Evolutionary conservation across 2,113 vertebrate species (phyloP), one percentile per base, ranked within the genome.

Genomic region (Rhea americana): DNA sequence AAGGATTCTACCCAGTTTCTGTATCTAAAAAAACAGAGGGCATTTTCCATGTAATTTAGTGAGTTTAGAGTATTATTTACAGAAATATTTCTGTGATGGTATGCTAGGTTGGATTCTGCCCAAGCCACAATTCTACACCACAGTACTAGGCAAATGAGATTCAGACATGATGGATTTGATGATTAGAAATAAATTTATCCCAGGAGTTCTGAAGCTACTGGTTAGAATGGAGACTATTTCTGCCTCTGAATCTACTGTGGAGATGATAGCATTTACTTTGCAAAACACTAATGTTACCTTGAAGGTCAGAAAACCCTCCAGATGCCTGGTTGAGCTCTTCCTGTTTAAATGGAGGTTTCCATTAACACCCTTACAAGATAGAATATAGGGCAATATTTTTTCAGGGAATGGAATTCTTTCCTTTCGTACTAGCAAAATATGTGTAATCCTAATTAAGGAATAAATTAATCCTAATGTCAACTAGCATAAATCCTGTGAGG

Each of bases 381-480:
- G 5, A 53, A 8, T 11, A 32, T 9, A 67, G 74, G 74, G 47
- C 74, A 50, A 1, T 79, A 20, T 67, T 87, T 94, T 85, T 93
- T 90, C 93, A 92, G 88, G 62, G 58, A 82, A 30, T n/a, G 67
- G 81, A 87, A 93, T 91, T 86, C 59, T 91, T 88, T 90, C 53
- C 22, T 90, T 90, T 84, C 68, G 77, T 63, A 85, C 94, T 92
- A 89, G 62, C 53, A 76, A 94, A 90, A 74, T 67, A 48, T 61
- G 58, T 86, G 86, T 94, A 93, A 93, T 89, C 74, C 90, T 95
- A 91, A 95, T 96, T 94, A 96, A 95, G 94, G 90, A 94, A 84
- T 90, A 94, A 93, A 6, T 76, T 96, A 96, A 94, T 95, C 86
- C 92, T 94, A 89, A 93, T 93, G 92, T 95, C 86, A 96, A 87